Base-by-base conservation (phyloP, 1,140 invertebrate species). In the Myzus persicae region DNA sequence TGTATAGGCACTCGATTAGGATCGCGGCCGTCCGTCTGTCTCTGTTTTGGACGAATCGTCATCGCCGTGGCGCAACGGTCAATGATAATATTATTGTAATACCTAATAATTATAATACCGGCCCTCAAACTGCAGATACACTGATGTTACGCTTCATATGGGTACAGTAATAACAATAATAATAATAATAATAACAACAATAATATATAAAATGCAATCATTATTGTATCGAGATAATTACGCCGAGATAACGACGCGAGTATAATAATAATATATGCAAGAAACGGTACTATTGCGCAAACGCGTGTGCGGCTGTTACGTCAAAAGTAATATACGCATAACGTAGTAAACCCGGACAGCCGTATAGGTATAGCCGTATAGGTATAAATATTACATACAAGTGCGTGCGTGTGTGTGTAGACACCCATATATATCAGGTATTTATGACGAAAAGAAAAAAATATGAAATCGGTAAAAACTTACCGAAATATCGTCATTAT, bases 201-300 rank as follows among this genome's bases (percentile, higher is more conserved):
- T 36, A 82, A 38, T 36, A 59, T 67, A 67, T 67, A n/a, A 67
- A n/a, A n/a, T n/a, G n/a, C 20, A 76, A 67, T n/a, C 31, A 76
- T 76, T 14, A 67, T 31, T 67, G 36, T n/a, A 76, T 76, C 31
- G 59, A 76, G 82, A 84, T 84, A 84, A 84, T 84, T 84, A 84
- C 38, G 82, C 40, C 7, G 38, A 84, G 82, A 84, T 84, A 84
- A 82, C 81, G n/a, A 24, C 36, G 81, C 20, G 81, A 8, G 81
- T 82, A 40, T 22, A 82, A 82, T 82, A 40, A 82, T 82, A 82
- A 82, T 82, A 82, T 82, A 82, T 38, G 81, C 81, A 38, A 82
- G 81, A 82, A 82, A 82, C 81, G 22, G 40, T 40, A 40, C 11
- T 40, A 40, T 84, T 84, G 82, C 42, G 82, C 40, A 84, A 84